phyloP scores from a whole-genome alignment of 2,888 invertebrate genomes.

The Apamea epomidion region DNA sequence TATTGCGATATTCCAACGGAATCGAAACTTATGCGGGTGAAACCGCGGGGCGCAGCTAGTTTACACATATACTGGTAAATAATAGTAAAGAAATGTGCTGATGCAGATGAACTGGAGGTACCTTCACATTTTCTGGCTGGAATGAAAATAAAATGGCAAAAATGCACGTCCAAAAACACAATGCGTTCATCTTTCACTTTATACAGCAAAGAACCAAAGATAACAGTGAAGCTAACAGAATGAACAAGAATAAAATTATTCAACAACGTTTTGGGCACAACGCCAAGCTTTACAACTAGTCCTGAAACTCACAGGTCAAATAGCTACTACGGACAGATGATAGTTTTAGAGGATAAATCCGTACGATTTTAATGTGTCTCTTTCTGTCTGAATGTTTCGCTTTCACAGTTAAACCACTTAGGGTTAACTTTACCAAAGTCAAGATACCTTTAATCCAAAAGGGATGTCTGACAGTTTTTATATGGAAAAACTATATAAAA shows the following conservation, averaged over 20 bases:
- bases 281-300: slow-evolving; percentile 28
- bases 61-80: no score
- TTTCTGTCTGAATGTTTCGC: no score
- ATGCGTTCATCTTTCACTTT: slow-evolving; percentile 16
- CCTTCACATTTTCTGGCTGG: neutral
- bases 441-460: neutral
- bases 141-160: neutral
- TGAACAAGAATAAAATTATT: slow-evolving; percentile 28
- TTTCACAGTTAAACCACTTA: neutral
- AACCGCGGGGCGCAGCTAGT: no score
- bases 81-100: no score
- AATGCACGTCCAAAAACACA: slow-evolving; percentile 4
- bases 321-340: neutral
- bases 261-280: slow-evolving; percentile 23
- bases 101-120: no score
- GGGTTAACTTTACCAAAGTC: no score
- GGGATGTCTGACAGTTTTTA: neutral
- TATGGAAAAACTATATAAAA: neutral
- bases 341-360: neutral
- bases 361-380: neutral
- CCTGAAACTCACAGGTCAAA: slow-evolving; percentile 2
- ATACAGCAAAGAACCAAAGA: slow-evolving; percentile 2
- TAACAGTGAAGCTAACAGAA: slow-evolving; percentile 14
- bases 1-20: no score
- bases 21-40: no score